phyloP scores from a whole-genome alignment of 2,888 invertebrate genomes.

The Lobophora halterata region DNA sequence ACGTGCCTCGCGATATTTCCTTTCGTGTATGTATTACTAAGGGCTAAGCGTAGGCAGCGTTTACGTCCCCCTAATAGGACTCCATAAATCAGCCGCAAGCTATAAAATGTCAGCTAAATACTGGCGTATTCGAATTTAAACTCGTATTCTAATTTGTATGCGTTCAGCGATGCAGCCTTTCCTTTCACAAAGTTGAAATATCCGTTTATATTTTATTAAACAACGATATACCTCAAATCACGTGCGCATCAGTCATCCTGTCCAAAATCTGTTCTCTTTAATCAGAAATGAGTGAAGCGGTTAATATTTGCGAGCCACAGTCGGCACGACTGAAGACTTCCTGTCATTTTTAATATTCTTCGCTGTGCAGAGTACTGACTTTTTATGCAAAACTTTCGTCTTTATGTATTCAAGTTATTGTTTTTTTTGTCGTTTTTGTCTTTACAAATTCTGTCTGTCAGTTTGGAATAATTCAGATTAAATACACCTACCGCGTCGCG shows the following conservation, averaged over 20 bases:
- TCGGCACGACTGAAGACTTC: conserved; percentile 54
- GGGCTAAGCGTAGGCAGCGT: conserved; percentile 47
- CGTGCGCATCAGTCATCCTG: conserved; percentile 69
- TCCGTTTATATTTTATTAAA: conserved; percentile 71
- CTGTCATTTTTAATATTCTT: conserved; percentile 68
- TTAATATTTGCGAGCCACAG: conserved; percentile 61
- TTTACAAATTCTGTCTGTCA: conserved; percentile 72
- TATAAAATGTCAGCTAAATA: conserved; percentile 56
- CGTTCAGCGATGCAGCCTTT: conserved; percentile 55
- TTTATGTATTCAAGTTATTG: conserved; percentile 59
- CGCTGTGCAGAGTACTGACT: conserved; percentile 56
- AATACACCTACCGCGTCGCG: conserved; percentile 70
- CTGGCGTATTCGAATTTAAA: conserved; percentile 63
- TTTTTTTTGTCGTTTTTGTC: conserved; percentile 54
- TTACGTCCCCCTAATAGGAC: conserved; percentile 51
- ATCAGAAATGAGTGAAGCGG: conserved; percentile 65
- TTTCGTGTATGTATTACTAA: conserved; percentile 45
- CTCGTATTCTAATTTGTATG: conserved; percentile 63
- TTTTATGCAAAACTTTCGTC: conserved; percentile 58
- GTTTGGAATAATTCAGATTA: conserved; percentile 74
- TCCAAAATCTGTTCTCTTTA: conserved; percentile 70
- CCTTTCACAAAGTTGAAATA: conserved; percentile 73
- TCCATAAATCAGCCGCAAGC: conserved; percentile 54
- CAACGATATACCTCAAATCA: conserved; percentile 64
- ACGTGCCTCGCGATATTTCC: conserved; percentile 40